Percentiles rank a stretch among this genome's conserved stretches.
phyloP scores from a whole-genome alignment of 2,113 vertebrate genomes.

The Dromas ardeola region DNA sequence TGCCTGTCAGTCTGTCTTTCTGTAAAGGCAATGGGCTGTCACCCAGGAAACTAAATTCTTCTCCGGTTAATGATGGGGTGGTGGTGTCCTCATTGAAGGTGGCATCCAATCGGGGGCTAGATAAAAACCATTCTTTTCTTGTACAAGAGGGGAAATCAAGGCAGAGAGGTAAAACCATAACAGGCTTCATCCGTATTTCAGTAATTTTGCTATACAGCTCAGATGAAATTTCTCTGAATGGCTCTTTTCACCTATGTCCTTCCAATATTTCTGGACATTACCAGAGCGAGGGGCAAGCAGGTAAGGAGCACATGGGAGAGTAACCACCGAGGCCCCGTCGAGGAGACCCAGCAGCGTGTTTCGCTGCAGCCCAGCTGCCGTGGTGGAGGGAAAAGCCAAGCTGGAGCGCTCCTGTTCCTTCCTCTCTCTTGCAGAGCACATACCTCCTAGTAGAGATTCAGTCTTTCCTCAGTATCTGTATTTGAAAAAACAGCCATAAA shows the following conservation, averaged over 20 bases:
- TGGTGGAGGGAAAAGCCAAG: background rate
- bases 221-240: background rate
- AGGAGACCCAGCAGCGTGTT: background rate
- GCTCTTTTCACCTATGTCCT: background rate
- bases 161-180: background rate
- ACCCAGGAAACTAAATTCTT: background rate
- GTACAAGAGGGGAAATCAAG: background rate
- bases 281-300: background rate
- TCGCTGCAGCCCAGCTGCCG: background rate
- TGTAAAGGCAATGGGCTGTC: background rate
- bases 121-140: background rate
- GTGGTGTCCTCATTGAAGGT: background rate
- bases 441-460: background rate
- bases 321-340: fast-evolving
- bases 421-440: background rate
- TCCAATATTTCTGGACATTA: background rate
- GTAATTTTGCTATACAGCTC: background rate
- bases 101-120: background rate
- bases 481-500: background rate
- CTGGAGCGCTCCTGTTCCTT: fast-evolving
- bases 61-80: background rate
- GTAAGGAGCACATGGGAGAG: background rate
- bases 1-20: background rate
- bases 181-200: background rate
- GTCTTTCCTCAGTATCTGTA: background rate